These are phyloP conservation scores for Carollia perspicillata DNA, from an alignment of 2,113 vertebrate genomes.

Conservation along the genomic window DNA sequence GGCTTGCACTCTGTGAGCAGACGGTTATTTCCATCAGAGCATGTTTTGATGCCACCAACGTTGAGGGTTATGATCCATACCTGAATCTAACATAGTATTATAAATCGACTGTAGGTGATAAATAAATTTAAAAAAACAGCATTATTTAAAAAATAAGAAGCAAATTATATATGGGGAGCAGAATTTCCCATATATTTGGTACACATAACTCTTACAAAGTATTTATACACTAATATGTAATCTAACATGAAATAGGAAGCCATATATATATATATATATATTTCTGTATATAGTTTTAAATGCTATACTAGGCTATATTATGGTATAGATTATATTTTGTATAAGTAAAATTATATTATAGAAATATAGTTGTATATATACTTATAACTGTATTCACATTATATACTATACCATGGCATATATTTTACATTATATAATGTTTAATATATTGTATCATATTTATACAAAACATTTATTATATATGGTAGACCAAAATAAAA, in stretches of 20 bases:
- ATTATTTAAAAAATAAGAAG: not conserved
- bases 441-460: not conserved
- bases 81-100: not conserved
- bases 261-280: not conserved
- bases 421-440: not conserved
- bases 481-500: not conserved
- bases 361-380: not conserved
- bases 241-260: not conserved
- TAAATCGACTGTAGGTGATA: not conserved
- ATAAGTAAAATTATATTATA: not conserved
- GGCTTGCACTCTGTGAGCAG: not conserved
- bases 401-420: not conserved
- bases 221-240: not conserved
- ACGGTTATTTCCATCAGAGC: not conserved
- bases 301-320: not conserved
- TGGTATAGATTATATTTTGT: not conserved
- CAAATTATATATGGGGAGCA: not conserved
- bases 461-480: not conserved
- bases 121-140: not conserved
- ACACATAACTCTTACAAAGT: not conserved
- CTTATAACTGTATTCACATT: not conserved
- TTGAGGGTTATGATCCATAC: not conserved
- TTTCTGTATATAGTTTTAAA: not conserved
- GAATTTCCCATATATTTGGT: not conserved
- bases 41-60: not conserved